Percentiles rank a stretch among this genome's conserved stretches.
These are phyloP conservation scores for Erebia palarica DNA, from an alignment of 2,888 invertebrate genomes.

Conservation along the genomic window DNA sequence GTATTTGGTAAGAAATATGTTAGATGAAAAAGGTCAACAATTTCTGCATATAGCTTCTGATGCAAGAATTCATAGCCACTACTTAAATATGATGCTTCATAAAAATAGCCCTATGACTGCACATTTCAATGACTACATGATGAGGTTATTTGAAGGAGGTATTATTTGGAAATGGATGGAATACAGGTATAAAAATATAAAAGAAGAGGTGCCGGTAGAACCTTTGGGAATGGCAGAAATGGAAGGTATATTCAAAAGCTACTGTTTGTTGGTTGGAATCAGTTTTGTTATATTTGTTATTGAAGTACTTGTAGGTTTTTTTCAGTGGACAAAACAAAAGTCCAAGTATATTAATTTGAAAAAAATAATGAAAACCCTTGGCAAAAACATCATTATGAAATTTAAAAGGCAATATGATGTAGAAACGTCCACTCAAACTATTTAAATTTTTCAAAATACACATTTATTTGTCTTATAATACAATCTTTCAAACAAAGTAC, in stretches of 20 bases:
- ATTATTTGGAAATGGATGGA: slow-evolving; percentile 73
- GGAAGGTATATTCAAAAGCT: slow-evolving; percentile 61
- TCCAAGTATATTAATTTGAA: background rate
- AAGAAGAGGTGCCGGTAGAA: slow-evolving; percentile 61
- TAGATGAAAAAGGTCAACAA: slow-evolving; percentile 67
- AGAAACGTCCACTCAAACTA: slow-evolving; percentile 16
- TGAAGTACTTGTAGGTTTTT: slow-evolving; percentile 51
- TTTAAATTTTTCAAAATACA: slow-evolving; percentile 6
- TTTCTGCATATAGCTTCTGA: slow-evolving; percentile 65
- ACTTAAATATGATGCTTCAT: slow-evolving; percentile 60
- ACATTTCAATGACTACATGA: slow-evolving; percentile 58
- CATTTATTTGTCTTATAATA: background rate
- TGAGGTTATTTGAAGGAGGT: slow-evolving; percentile 65
- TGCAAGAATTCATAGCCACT: slow-evolving; percentile 71
- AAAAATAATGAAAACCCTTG: background rate
- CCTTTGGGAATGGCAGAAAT: slow-evolving; percentile 60
- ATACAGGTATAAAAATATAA: slow-evolving; percentile 62
- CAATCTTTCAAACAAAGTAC: no score
- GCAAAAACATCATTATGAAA: background rate
- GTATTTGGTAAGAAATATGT: slow-evolving; percentile 59
- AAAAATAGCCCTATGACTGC: slow-evolving; percentile 64
- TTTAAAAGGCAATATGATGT: background rate
- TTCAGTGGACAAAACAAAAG: slow-evolving; percentile 16
- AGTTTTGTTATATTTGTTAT: slow-evolving; percentile 55
- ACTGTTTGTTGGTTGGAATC: slow-evolving; percentile 46